Evolutionary conservation across 2,797 vertebrate species (phyloP), one percentile per base, ranked within the genome.

Genomic region (Eurystomus glaucurus): DNA sequence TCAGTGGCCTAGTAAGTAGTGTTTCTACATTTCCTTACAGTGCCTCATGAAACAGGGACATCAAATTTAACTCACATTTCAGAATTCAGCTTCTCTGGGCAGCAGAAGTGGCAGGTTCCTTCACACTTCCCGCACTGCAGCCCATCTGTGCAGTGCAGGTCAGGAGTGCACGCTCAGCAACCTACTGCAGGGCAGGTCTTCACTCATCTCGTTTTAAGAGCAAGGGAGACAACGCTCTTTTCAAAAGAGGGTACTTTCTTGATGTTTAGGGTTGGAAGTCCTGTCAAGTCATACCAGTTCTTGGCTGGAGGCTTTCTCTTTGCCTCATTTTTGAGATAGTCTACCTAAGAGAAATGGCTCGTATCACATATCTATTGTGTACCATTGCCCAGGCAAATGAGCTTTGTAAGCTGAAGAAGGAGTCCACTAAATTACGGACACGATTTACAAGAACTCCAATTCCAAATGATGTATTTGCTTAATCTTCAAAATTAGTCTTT

Each of bases 91-190:
- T 46, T 57, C 62, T 55, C n/a, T 1, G 6, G 14, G 48, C 39
- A 29, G 52, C 79, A 50, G 19, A 9, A 84, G 33, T 1, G 50
- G 22, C 58, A 65, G 50, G 41, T 25, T 33, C 75, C 20, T 21
- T n/a, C 33, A 8, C 25, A 8, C 17, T 22, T 84, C 11, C 26
- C 0, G 0, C 68, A 20, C 23, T 0, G 2, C 55, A n/a, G 64
- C 41, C 41, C 0, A 1, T 21, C 60, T 8, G 50, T 12, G 48
- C 62, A 2, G 0, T 9, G 54, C 0, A 0, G 72, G 43, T 23
- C 19, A 16, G 72, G 18, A 57, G 55, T 0, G 4, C 37, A 1
- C 0, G 0, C 55, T 55, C 35, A 14, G 52, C 86, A 29, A 37
- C 64, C 19, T 15, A 1, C 25, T 28, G 61, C 43, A 11, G 31